phyloP scores from a whole-genome alignment of 23 tunicate species.

The Ascidia mentula region DNA sequence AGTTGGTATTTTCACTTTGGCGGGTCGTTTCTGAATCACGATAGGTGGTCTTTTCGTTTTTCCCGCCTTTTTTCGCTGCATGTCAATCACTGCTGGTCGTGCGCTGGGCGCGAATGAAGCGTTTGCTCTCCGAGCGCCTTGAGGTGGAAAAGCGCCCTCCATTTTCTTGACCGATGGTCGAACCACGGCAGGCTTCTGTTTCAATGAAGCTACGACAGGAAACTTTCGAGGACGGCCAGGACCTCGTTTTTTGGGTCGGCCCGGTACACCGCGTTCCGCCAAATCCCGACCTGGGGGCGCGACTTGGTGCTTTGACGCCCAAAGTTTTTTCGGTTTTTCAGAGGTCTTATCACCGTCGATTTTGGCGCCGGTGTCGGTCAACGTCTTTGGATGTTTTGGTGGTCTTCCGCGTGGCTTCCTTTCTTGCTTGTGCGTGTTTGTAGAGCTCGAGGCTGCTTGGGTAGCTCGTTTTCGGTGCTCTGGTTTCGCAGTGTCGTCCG shows the following conservation, averaged over 20 bases:
- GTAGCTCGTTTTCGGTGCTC: not conserved
- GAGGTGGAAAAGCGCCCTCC: not conserved
- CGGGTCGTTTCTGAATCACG: not conserved
- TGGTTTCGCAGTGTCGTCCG: not conserved
- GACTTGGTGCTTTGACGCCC: slow-evolving; percentile 73
- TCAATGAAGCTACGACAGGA: not conserved
- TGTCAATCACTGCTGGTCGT: not conserved
- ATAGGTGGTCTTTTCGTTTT: not conserved
- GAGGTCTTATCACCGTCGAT: not conserved
- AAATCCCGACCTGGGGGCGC: not conserved
- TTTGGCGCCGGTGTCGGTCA: not conserved
- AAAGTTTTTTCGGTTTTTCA: slow-evolving; percentile 73
- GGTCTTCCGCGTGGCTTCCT: slow-evolving; percentile 28
- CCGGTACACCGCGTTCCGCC: not conserved
- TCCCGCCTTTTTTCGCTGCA: not conserved
- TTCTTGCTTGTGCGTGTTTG: not conserved
- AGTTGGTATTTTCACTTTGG: not conserved
- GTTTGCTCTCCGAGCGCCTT: not conserved
- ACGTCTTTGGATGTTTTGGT: slow-evolving; percentile 19
- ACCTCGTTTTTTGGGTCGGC: slow-evolving; percentile 41
- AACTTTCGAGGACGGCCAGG: slow-evolving; percentile 81
- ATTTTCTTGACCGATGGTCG: not conserved
- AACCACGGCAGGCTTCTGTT: not conserved
- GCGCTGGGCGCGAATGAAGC: not conserved
- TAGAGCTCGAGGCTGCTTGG: too few species aligned